Conservation (phyloP, 2,888 invertebrate species). For the Troides aeacus region DNA sequence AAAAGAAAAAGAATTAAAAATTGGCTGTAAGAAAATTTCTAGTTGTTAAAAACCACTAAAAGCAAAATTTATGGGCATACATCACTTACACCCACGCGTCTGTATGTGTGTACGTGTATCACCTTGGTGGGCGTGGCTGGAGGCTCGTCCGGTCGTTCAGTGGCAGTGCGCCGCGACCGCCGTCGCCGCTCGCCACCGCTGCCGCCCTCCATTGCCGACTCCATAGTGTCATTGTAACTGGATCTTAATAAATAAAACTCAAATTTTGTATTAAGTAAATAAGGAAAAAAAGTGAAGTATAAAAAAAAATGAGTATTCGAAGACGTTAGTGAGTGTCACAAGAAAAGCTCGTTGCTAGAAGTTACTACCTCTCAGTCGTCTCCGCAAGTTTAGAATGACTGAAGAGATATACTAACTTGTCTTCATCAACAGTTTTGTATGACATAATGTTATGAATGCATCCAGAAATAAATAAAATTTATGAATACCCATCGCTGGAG, state of each 20-base stretch:
- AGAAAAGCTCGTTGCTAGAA: no score
- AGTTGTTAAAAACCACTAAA: no score
- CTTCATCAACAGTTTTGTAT: neutral
- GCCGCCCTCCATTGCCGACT: constrained; percentile 60
- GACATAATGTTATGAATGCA: neutral
- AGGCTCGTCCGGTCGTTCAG: constrained; percentile 45
- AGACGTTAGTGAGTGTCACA: neutral
- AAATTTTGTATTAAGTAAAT: no score
- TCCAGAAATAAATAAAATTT: neutral
- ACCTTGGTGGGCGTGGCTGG: constrained; percentile 56
- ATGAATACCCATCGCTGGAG: constrained; percentile 60
- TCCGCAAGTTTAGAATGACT: no score
- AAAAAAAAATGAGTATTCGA: neutral
- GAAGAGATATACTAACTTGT: no score
- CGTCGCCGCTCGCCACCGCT: constrained; percentile 51
- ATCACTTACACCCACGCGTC: neutral
- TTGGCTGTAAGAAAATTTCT: no score
- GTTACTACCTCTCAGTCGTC: no score
- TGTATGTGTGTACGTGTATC: neutral
- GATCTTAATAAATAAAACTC: constrained; percentile 46
- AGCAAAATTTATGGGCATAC: no score
- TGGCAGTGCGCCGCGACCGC: constrained; percentile 41
- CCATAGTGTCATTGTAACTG: constrained; percentile 69
- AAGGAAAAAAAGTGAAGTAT: no score
- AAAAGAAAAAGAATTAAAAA: no score